Evolutionary conservation across 1,140 invertebrate species (phyloP), one percentile per base, ranked within the genome.

Genomic region (Batillaria attramentaria): DNA sequence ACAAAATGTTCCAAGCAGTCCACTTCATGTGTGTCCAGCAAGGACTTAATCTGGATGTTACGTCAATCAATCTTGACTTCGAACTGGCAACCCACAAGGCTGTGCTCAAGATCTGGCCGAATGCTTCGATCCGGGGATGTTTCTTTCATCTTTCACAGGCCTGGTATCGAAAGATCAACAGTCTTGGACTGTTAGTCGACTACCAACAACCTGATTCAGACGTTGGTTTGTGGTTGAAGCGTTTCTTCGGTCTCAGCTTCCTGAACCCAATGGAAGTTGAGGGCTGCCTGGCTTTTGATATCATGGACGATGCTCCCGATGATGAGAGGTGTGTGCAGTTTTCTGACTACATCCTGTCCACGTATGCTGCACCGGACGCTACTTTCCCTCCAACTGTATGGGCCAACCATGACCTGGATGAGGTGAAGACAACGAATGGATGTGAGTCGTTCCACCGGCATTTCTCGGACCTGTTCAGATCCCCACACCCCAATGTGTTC

Each of bases 1-100:
- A 28, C 10, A 28, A 62, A 16, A 62, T 62, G 57, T 62, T 62
- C 57, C 13, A 62, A 62, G 57, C 57, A 62, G 57, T 28, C 57
- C 57, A 62, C 57, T 62, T 62, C 57, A 62, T 62, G 57, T 62
- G 57, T 62, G 57, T 62, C 57, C 13, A 62, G 57, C 57, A 62
- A 28, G 57, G 28, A 6, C 57, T 62, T 62, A 5, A 62, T 62
- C 57, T 62, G 57, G 13, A 62, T 62, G 18, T n/a, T n/a, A n/a
- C 18, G 31, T 62, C 57, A 28, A 62, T 62, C 57, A 13, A 62
- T 28, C 57, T 62, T 62, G 57, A 62, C 28, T 62, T 62, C 57
- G 57, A n/a, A n/a, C n/a, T n/a, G n/a, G n/a, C n/a, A n/a, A n/a
- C n/a, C n/a, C n/a, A n/a, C n/a, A n/a, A n/a, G n/a, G n/a, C 57